Evolutionary conservation across 2,113 vertebrate species (phyloP), one percentile per base, ranked within the genome.

Genomic region (Syrrhaptes paradoxus): DNA sequence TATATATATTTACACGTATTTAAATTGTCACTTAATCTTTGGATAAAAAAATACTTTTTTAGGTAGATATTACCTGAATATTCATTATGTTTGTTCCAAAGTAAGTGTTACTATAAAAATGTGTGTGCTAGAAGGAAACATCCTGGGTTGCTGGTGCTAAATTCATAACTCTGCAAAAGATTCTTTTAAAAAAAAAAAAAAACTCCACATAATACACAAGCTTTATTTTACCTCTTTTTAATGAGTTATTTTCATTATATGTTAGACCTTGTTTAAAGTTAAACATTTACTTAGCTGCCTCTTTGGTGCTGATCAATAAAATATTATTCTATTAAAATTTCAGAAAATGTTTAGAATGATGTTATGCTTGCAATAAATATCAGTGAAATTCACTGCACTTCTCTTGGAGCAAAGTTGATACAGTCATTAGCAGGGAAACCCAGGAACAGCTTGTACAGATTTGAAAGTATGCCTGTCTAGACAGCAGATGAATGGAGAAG

Each of bases 401-500:
- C 54, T 85, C 85, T 32, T 57, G 71, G 51, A 91, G 66, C 11
- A 61, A 90, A 81, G 29, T 7, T 87, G 68, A 67, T 71, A 9
- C 17, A 48, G 48, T 78, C 76, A 90, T 91, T 90, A 95, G 7
- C 55, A 89, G 38, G 32, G 38, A 92, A 90, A 81, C 52, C 73
- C 70, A 93, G 89, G 86, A 92, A 92, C 88, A 97, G 91, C 86
- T 96, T 95, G 83, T 89, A 80, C 25, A 90, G 45, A 51, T 96
- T 97, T 93, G 81, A 70, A 97, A 92, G 94, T 57, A 52, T 80
- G 48, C 68, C 57, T 95, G 93, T 96, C 95, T 96, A 97, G 96
- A 95, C 90, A 95, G 73, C 96, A 97, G 94, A 95, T 92, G 89
- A 95, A 83, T 89, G 57, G 79, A 92, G 88, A 90, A 88, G 85